Conservation (phyloP, 2,888 invertebrate species). For the Lasioglossum pauxillum region DNA sequence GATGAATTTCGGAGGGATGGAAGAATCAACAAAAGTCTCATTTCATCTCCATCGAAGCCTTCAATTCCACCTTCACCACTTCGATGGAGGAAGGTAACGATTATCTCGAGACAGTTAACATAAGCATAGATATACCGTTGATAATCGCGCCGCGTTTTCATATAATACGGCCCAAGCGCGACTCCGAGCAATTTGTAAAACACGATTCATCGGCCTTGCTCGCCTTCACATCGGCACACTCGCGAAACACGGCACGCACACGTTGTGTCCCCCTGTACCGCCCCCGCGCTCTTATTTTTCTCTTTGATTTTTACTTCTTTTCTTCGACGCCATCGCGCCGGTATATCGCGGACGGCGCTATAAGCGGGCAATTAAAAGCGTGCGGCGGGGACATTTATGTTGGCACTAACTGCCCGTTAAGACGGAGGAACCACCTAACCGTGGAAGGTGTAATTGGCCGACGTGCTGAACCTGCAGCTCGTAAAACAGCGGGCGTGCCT, state of each 20-base stretch:
- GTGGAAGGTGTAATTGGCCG: slow-evolving; percentile 82
- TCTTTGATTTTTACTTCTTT: neutral
- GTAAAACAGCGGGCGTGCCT: slow-evolving; percentile 79
- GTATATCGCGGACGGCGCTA: slow-evolving; percentile 57
- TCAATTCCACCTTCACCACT: neutral
- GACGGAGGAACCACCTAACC: slow-evolving; percentile 78
- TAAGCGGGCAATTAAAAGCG: slow-evolving; percentile 79
- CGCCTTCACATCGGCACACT: slow-evolving; percentile 13
- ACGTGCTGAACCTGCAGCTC: slow-evolving; percentile 80
- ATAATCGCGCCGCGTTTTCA: slow-evolving; percentile 3
- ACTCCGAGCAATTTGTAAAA: slow-evolving; percentile 48
- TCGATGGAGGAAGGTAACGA: neutral
- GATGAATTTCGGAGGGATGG: too few species aligned
- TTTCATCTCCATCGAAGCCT: too few species aligned
- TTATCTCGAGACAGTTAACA: slow-evolving; percentile 2
- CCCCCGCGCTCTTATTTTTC: neutral
- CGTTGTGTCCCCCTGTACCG: slow-evolving; percentile 8
- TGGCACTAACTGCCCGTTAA: slow-evolving; percentile 82
- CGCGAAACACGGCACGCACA: neutral
- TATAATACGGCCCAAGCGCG: slow-evolving; percentile 14
- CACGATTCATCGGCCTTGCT: slow-evolving; percentile 44
- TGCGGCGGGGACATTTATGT: slow-evolving; percentile 80
- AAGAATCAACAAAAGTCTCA: too few species aligned
- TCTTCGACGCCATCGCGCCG: slow-evolving; percentile 13
- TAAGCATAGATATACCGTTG: neutral